Evolutionary conservation across 2,888 invertebrate genomes (phyloP).

Genomic region (Diaperis boleti): DNA sequence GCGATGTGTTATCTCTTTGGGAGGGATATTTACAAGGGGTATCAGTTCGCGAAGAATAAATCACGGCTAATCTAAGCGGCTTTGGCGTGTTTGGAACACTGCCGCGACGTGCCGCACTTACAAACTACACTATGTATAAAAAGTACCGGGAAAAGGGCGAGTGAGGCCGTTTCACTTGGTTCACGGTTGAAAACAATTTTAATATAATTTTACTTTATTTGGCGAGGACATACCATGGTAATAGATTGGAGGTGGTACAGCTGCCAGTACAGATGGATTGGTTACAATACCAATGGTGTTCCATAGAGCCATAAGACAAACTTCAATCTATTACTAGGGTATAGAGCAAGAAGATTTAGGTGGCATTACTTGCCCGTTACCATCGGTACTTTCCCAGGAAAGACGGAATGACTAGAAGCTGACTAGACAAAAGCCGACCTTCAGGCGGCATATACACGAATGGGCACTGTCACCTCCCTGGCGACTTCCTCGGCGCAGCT

Average conservation of each 20-base stretch:
- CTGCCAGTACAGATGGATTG: no score
- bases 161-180: not conserved
- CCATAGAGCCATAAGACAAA: no score
- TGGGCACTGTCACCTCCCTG: constrained; percentile 49
- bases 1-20: constrained; percentile 65
- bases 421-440: constrained; percentile 39
- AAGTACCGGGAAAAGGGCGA: constrained; percentile 1
- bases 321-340: no score
- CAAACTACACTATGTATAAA: constrained; percentile 48
- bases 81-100: constrained; percentile 56
- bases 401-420: constrained; percentile 45
- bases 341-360: no score
- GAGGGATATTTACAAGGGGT: constrained; percentile 65
- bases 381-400: constrained; percentile 20
- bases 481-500: constrained; percentile 67
- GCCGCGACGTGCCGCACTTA: constrained; percentile 59
- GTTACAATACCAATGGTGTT: no score
- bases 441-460: constrained; percentile 57
- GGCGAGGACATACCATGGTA: no score
- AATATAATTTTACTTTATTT: no score
- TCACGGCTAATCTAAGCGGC: constrained; percentile 62
- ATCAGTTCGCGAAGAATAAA: constrained; percentile 63
- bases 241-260: no score
- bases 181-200: no score
- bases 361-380: not conserved